Base-by-base conservation (phyloP, 2,113 vertebrate species). In the Cyphomyrus plagiostoma region DNA sequence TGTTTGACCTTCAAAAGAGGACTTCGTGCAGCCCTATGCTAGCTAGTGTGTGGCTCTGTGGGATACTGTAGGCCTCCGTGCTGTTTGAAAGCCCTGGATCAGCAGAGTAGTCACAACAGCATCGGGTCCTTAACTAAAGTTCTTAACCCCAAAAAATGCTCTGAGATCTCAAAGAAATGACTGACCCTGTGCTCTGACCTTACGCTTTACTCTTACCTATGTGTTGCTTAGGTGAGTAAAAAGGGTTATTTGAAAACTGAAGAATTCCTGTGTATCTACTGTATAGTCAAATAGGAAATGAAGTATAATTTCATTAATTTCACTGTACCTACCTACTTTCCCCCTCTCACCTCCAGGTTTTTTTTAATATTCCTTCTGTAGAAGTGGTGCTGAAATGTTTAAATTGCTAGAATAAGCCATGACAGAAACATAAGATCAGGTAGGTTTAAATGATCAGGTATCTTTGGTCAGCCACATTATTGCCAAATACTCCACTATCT, bases 371-470 rank as follows among this genome's bases (percentile, higher is more conserved):
- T 80, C 26, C 46, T 48, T 26, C 46, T 42, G n/a, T 7, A 50
- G 3, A 58, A 19, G 42, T 23, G 53, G 26, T 15, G 58, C 49
- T 7, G 74, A 56, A 80, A 87, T 87, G n/a, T 56, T 21, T 30
- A 46, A 83, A 23, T 62, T 53, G 45, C 89, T 70, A 9, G 30
- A 56, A 52, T 53, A 19, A 21, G 52, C 2, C 49, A 83, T 11
- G 46, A 87, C 26, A 50, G n/a, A 56, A 86, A 53, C 17, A 3
- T 23, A 46, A 53, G 42, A 21, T 46, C 56, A 50, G 52, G 13
- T 74, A 84, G 58, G 70, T 26, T 88, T 49, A 88, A 90, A 87
- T 88, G 39, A 90, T 42, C 26, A 52, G 13, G 74, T 77, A 83
- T 90, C 87, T 86, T 30, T 53, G 30, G 23, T 15, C 85, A 19